phyloP scores from a whole-genome alignment of 2,888 invertebrate genomes.

The Hirudinaria manillensis region DNA sequence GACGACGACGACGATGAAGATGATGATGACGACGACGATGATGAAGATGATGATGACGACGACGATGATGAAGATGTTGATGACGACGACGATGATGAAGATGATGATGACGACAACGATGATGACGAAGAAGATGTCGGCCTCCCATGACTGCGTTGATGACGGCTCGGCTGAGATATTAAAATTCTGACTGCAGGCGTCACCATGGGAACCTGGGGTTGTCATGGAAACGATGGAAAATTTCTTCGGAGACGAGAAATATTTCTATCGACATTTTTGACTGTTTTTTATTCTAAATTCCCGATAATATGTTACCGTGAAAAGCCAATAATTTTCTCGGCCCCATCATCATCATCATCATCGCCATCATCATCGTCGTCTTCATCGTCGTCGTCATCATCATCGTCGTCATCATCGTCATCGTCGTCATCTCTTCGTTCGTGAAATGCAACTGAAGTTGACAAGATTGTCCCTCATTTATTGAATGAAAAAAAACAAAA shows the following conservation, averaged over 20 bases:
- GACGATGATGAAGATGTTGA: conserved; percentile 7
- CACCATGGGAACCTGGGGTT: too few relatives aligned
- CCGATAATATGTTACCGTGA: not conserved
- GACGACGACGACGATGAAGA: not conserved
- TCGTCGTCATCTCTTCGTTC: not conserved
- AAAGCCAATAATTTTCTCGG: not conserved
- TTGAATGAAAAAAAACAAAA: not conserved
- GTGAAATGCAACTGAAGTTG: not conserved
- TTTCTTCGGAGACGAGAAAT: too few relatives aligned
- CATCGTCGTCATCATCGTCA: conserved; percentile 14
- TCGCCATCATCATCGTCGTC: conserved; percentile 11
- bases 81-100: not conserved
- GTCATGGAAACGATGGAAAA: too few relatives aligned
- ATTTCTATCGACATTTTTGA: not conserved
- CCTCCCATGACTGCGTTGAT: too few relatives aligned
- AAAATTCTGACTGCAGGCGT: not conserved
- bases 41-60: conserved; percentile 19
- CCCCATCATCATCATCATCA: conserved; percentile 16
- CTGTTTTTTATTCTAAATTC: not conserved
- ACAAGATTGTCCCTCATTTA: not conserved
- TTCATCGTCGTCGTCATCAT: conserved; percentile 12
- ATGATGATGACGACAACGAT: not conserved
- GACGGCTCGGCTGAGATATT: not conserved
- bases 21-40: conserved; percentile 5
- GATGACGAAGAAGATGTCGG: too few relatives aligned